phyloP scores from a whole-genome alignment of 2,888 invertebrate species.

The Ophion ellenae region DNA sequence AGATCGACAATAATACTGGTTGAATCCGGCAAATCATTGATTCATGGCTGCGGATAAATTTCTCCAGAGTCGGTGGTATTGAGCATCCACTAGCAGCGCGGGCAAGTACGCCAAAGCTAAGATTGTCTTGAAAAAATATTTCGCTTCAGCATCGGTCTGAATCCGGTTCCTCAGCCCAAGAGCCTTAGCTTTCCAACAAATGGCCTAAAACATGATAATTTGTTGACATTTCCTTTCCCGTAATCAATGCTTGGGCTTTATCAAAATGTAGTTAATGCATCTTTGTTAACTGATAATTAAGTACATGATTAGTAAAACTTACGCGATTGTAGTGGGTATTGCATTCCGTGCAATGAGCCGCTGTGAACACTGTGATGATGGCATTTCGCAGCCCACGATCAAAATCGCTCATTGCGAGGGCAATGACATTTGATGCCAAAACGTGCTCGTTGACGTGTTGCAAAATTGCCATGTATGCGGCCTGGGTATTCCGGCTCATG shows the following conservation, averaged over 20 bases:
- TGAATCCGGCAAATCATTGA: neutral
- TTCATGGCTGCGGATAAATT: conserved; percentile 1
- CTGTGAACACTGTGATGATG: neutral
- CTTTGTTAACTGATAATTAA: neutral
- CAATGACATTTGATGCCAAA: neutral
- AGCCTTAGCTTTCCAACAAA: conserved; percentile 24
- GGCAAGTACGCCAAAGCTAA: conserved; percentile 48
- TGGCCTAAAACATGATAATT: conserved; percentile 28
- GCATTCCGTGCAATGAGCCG: conserved; percentile 38
- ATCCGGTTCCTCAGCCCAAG: neutral
- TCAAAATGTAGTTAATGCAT: neutral
- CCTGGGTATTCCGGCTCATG: conserved; percentile 25
- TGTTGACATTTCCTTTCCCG: neutral
- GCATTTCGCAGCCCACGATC: conserved; percentile 38
- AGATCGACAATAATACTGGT: conserved; percentile 27
- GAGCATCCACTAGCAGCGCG: conserved; percentile 13
- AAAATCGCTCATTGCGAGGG: conserved; percentile 45
- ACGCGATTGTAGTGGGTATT: conserved; percentile 41
- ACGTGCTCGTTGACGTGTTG: neutral
- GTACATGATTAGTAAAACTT: neutral
- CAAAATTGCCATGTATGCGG: conserved; percentile 6
- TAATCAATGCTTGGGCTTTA: neutral
- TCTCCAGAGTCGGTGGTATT: conserved; percentile 1
- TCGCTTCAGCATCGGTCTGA: conserved; percentile 18
- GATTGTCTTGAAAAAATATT: conserved; percentile 29